Evolutionary conservation across 2,113 vertebrate species (phyloP).

Genomic region (Phrynosoma platyrhinos): DNA sequence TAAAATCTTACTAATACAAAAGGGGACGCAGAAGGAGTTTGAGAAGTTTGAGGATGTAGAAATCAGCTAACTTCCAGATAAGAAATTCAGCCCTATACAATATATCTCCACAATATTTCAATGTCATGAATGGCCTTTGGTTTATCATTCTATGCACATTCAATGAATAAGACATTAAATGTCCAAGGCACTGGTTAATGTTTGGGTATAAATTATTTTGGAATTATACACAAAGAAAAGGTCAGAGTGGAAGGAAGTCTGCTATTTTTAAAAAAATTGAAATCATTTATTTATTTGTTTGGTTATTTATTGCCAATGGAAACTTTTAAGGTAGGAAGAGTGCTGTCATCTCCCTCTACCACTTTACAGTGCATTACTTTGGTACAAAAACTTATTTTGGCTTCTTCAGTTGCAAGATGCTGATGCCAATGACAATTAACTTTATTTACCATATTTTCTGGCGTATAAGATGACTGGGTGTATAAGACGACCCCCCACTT

Average conservation of each 20-base stretch:
- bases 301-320: not conserved
- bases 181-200: not conserved
- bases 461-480: too few relatives aligned
- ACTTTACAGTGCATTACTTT: not conserved
- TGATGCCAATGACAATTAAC: too few relatives aligned
- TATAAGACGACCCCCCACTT: too few relatives aligned
- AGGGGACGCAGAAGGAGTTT: conserved; percentile 3
- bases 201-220: not conserved
- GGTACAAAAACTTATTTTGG: not conserved
- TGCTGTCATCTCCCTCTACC: not conserved
- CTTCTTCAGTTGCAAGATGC: not conserved
- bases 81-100: not conserved
- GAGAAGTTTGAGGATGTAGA: not conserved
- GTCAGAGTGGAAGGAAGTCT: not conserved
- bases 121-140: not conserved
- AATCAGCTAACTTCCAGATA: not conserved
- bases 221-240: not conserved
- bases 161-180: not conserved
- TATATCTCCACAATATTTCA: conserved; percentile 21
- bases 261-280: too few relatives aligned
- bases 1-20: not conserved
- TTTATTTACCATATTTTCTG: too few relatives aligned
- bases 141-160: not conserved
- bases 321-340: too few relatives aligned
- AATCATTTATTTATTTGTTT: too few relatives aligned